Evolutionary conservation across 1,140 invertebrate species (phyloP), one percentile per base, ranked within the genome.

Genomic region (Phortica variegata): DNA sequence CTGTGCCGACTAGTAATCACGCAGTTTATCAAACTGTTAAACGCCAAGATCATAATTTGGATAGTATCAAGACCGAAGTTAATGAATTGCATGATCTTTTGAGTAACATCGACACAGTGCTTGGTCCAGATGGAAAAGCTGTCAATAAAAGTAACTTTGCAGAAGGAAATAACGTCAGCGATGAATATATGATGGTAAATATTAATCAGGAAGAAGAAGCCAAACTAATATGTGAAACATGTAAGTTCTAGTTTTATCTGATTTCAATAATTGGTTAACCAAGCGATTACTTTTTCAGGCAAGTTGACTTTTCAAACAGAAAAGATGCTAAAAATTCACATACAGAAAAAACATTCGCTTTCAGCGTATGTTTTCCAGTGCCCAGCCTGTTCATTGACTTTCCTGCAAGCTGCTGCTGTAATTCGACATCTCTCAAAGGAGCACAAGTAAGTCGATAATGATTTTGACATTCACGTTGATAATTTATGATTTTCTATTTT

Each of bases 371-470:
- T 84, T 3, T 87, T 84, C 65, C 81, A 82, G 10, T 89, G 87
- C 62, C 85, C 85, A 9, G 83, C 82, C 48, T 88, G 86, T 62
- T 73, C 83, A n/a, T 81, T 82, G 47, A 82, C 81, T 49, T 87
- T 87, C 72, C 78, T 84, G 26, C 86, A 85, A 54, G 79, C 83
- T 0, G 87, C 84, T 81, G 83, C 84, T 58, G 86, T 87, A 4
- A 85, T 85, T 59, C 78, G 86, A n/a, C 87, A 88, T 79, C 77
- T 88, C 7, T 82, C 81, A 44, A 87, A 85, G 80, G 82, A 86
- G 62, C 83, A 85, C 68, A 78, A 81, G 81, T 83, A 75, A 47
- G 59, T 69, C 33, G 4, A 10, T 26, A 26, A 10, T 6, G 10
- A 26, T 26, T 44, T 16, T 40, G 2, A 13, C 29, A 4, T 38